Evolutionary conservation across 2,888 invertebrate species (phyloP).

Genomic region (Pyrocoelia pectoralis): DNA sequence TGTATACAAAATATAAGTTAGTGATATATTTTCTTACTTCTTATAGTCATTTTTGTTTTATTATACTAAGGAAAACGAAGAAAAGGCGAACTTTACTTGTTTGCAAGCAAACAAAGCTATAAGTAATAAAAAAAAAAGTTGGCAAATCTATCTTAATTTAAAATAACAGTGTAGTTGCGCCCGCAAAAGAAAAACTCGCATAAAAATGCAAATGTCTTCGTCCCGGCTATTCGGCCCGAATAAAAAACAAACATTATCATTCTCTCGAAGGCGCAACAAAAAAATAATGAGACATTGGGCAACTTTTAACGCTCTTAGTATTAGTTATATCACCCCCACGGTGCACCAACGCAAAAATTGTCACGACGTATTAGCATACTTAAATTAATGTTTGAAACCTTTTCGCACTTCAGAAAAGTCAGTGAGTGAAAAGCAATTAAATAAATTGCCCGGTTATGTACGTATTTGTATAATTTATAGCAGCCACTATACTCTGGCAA

Average conservation of each 20-base stretch:
- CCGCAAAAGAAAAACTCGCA: conserved; percentile 53
- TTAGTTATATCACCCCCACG: conserved; percentile 44
- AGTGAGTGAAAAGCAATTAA: conserved; percentile 1
- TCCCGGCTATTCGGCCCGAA: conserved; percentile 46
- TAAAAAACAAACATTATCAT: conserved; percentile 56
- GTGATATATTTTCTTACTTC: conserved; percentile 15
- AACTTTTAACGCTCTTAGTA: conserved; percentile 52
- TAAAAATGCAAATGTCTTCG: conserved; percentile 55
- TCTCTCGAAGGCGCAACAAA: conserved; percentile 54
- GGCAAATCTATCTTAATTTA: conserved; percentile 52
- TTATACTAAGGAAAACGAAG: conserved; percentile 9
- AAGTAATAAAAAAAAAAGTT: conserved; percentile 50
- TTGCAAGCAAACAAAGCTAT: conserved; percentile 38
- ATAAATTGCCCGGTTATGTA: conserved; percentile 3
- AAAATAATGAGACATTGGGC: conserved; percentile 54
- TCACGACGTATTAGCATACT: conserved; percentile 48
- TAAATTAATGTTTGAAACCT: conserved; percentile 22
- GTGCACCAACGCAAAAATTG: conserved; percentile 46
- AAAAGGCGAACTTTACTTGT: conserved; percentile 31
- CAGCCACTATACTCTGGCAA: neutral
- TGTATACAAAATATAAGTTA: conserved; percentile 24
- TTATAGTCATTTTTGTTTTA: conserved; percentile 25
- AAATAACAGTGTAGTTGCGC: conserved; percentile 52
- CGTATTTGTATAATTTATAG: neutral
- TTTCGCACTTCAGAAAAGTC: conserved; percentile 9